Percentiles rank a stretch among this genome's conserved stretches.
Evolutionary conservation across 2,888 invertebrate genomes (phyloP).

Genomic region (Caenorhabditis japonica): DNA sequence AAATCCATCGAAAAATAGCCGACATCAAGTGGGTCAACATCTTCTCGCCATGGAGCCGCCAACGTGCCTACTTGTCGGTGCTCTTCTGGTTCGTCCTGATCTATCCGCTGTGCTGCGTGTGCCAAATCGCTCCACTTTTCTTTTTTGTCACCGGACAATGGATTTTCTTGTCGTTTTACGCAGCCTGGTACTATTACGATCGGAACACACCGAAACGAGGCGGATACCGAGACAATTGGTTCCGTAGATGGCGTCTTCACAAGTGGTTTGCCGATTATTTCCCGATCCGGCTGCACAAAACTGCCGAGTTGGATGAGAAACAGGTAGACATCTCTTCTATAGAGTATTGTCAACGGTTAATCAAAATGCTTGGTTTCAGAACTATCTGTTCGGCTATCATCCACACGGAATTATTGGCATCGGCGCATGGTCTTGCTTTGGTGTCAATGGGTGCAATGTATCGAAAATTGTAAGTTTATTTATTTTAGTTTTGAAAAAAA

Average conservation of each 20-base stretch:
- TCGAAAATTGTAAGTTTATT: conserved; percentile 64
- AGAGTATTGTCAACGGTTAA: neutral
- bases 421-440: conserved; percentile 87
- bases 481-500: too few relatives aligned
- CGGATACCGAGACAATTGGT: conserved; percentile 51
- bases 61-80: conserved; percentile 41
- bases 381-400: conserved; percentile 82
- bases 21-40: conserved; percentile 47
- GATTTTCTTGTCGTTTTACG: conserved; percentile 48
- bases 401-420: conserved; percentile 91
- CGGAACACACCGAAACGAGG: conserved; percentile 49
- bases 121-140: conserved; percentile 48
- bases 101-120: conserved; percentile 52
- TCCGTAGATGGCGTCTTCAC: conserved; percentile 81
- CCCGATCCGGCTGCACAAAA: conserved; percentile 87
- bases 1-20: conserved; percentile 21
- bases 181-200: conserved; percentile 55
- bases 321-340: conserved; percentile 17
- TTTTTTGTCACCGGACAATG: conserved; percentile 59
- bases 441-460: conserved; percentile 81
- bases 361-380: conserved; percentile 41
- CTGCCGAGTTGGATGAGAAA: conserved; percentile 82
- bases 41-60: conserved; percentile 48
- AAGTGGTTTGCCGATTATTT: conserved; percentile 86
- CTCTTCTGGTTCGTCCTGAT: conserved; percentile 51